Conservation (phyloP, 1,140 invertebrate genomes). For the Venustaconcha ellipsiformis region DNA sequence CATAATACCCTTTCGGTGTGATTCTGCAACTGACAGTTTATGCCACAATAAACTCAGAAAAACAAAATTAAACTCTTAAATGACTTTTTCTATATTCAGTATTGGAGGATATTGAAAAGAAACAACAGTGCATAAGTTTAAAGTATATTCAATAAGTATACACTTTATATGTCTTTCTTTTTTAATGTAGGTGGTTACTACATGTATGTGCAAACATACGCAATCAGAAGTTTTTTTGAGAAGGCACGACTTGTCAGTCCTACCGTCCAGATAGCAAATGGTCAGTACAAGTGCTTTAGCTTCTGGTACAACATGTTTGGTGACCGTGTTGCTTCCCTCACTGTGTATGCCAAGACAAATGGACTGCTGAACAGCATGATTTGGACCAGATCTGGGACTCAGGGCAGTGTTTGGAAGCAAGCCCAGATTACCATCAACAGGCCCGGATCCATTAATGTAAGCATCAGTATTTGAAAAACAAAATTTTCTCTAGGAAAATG, state of each 20-base stretch:
- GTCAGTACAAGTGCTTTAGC: constrained; percentile 38
- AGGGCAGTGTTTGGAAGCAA: constrained; percentile 39
- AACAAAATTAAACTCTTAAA: too few species aligned
- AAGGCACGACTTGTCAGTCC: constrained; percentile 52
- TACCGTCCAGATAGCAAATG: constrained; percentile 13
- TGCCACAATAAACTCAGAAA: too few species aligned
- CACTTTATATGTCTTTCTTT: neutral
- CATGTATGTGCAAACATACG: constrained; percentile 60
- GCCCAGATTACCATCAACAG: constrained; percentile 53
- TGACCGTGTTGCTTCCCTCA: constrained; percentile 50
- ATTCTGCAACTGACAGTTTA: too few species aligned
- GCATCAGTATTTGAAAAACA: neutral
- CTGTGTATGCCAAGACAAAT: constrained; percentile 44
- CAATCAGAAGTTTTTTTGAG: constrained; percentile 31
- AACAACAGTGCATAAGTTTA: too few species aligned
- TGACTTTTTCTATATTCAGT: too few species aligned
- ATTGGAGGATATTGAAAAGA: too few species aligned
- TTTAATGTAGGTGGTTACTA: constrained; percentile 56
- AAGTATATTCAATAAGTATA: too few species aligned
- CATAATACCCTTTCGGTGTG: too few species aligned
- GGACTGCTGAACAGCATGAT: constrained; percentile 30
- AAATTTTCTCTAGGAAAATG: too few species aligned
- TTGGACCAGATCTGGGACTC: constrained; percentile 45
- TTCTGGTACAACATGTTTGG: constrained; percentile 64
- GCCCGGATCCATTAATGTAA: constrained; percentile 10